Evolutionary conservation across 1,140 invertebrate species (phyloP), one percentile per base, ranked within the genome.

Genomic region (Bactericera cockerelli): DNA sequence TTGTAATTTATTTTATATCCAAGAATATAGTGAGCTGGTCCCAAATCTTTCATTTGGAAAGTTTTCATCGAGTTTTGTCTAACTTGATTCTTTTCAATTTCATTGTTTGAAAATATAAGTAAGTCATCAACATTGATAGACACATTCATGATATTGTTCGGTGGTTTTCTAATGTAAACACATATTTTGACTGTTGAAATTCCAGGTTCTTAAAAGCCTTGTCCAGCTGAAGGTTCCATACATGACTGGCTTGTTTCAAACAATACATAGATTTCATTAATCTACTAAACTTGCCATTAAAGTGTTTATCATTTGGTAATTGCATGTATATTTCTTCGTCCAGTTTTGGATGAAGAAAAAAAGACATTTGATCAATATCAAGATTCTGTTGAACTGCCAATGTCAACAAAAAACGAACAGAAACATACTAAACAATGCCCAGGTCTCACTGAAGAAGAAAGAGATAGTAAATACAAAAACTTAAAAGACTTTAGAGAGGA

Each of bases 21-120:
- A 61, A 57, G 36, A 49, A 36, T 64, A 55, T 8, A 56, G 39
- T 67, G 67, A 59, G 68, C 57, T 66, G 70, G 63, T 39, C 69
- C 67, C 13, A 70, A 55, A 55, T 69, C 64, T 62, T 68, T 67
- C 63, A 70, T 68, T 11, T 67, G 57, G 66, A 70, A 70, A 64
- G 33, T 65, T 59, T 68, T 61, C 21, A 59, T 62, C 62, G 69
- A 65, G 28, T 58, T 31, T 36, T 10, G 16, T 11, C 16, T 36
- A 10, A 36, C 10, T 16, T 36, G 33, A 36, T 36, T 36, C 10
- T 36, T 36, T 36, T 36, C 10, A 36, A 11, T 36, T 36, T 36
- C 16, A 36, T 36, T 36, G 33, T 36, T 36, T 36, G 33, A 36
- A 36, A 36, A 36, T 10, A 36, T 36, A 36, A 36, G 33, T 36